These are phyloP conservation scores for Phataginus tetradactyla DNA, from an alignment of 2,797 vertebrate species.

Conservation along the genomic window DNA sequence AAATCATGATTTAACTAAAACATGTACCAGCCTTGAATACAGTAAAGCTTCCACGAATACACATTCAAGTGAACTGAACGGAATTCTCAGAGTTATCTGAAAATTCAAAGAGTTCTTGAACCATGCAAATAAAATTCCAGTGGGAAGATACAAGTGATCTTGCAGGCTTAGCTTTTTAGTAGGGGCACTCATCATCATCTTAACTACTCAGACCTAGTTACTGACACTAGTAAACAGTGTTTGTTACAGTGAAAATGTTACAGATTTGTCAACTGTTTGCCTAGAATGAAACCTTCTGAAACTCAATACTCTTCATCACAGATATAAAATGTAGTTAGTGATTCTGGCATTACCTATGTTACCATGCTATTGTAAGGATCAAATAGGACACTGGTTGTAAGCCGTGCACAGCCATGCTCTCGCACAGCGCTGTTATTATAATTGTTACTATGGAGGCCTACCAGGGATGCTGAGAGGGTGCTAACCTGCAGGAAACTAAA, in stretches of 20 bases:
- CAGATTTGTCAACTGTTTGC: neutral
- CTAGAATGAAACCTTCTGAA: neutral
- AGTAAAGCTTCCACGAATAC: neutral
- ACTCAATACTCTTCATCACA: neutral
- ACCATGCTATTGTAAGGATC: neutral
- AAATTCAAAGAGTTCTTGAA: slow-evolving; percentile 20
- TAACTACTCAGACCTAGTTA: neutral
- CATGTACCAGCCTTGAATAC: neutral
- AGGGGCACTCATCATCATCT: neutral
- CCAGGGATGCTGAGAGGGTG: neutral
- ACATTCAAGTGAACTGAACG: neutral
- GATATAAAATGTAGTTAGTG: neutral
- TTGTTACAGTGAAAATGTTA: neutral
- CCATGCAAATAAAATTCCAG: neutral
- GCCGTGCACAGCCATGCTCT: neutral
- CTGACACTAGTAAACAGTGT: neutral
- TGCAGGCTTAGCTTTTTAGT: neutral
- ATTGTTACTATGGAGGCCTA: neutral
- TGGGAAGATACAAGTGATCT: neutral
- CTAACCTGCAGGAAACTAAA: neutral
- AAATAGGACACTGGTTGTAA: neutral
- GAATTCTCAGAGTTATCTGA: neutral
- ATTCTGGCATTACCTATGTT: neutral
- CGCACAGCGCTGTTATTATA: neutral
- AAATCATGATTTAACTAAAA: neutral